phyloP scores from a whole-genome alignment of 2,113 vertebrate species.

The Macaca nemestrina region DNA sequence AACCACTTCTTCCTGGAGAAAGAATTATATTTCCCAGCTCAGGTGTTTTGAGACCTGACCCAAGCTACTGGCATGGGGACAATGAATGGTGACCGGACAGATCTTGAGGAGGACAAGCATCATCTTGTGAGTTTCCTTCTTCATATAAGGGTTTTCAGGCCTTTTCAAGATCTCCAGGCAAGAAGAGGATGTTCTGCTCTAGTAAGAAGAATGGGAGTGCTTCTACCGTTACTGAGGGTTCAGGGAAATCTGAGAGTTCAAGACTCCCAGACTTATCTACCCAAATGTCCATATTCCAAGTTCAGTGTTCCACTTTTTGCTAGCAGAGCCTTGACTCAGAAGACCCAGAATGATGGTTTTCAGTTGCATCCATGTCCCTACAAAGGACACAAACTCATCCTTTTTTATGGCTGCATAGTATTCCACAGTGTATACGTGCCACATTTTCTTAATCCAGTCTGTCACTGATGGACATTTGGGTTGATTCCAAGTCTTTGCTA shows the following conservation, averaged over 20 bases:
- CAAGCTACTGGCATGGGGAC: neutral
- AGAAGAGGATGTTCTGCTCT: neutral
- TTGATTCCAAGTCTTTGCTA: too few species aligned
- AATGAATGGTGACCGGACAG: neutral
- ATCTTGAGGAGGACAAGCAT: neutral
- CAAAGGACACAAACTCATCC: too few species aligned
- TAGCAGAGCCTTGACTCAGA: neutral
- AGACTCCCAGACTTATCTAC: neutral
- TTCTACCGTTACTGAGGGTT: neutral
- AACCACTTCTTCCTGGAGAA: neutral
- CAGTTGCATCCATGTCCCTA: too few species aligned
- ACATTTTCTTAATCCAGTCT: too few species aligned
- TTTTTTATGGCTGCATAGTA: too few species aligned
- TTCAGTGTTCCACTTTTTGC: neutral
- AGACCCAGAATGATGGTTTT: neutral
- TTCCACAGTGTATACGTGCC: too few species aligned
- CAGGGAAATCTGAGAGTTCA: neutral
- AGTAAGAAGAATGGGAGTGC: neutral
- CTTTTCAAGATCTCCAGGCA: neutral
- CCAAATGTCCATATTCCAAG: neutral
- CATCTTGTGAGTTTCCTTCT: neutral
- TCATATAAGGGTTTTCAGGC: neutral
- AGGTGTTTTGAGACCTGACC: neutral
- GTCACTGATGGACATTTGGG: too few species aligned
- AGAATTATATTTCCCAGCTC: neutral